Percentiles rank a stretch among this genome's conserved stretches.
phyloP scores from a whole-genome alignment of 1,140 invertebrate genomes.

The Phymorhynchus buccinoides region DNA sequence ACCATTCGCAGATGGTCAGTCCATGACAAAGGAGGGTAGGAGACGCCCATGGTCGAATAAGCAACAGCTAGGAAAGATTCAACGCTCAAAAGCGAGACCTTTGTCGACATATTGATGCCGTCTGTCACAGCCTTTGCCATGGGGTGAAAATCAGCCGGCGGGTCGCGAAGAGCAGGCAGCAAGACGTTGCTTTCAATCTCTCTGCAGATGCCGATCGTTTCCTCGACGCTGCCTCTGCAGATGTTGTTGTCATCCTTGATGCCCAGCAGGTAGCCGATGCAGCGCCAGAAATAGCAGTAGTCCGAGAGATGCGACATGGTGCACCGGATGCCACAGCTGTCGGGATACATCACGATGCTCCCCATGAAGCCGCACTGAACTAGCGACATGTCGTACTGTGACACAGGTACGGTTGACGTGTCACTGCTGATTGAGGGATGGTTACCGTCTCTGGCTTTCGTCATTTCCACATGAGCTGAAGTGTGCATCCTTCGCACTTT shows the following conservation, averaged over 20 bases:
- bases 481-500: constrained; percentile 74
- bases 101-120: constrained; percentile 38
- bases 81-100: constrained; percentile 10
- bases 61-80: constrained; percentile 2
- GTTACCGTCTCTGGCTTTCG: constrained; percentile 74
- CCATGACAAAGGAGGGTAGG: background rate
- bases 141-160: constrained; percentile 48
- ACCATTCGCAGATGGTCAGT: constrained; percentile 21
- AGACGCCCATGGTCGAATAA: background rate
- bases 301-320: constrained; percentile 79
- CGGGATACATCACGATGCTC: constrained; percentile 80
- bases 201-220: constrained; percentile 70
- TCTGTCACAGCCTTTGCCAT: constrained; percentile 54
- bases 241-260: constrained; percentile 84
- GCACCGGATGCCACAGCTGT: constrained; percentile 78
- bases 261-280: constrained; percentile 86
- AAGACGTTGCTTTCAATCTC: constrained; percentile 53
- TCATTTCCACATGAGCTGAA: constrained; percentile 66
- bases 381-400: constrained; percentile 17
- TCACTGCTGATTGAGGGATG: background rate
- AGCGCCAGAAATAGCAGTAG: constrained; percentile 88
- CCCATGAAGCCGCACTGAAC: constrained; percentile 81
- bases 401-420: background rate
- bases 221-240: constrained; percentile 74
- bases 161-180: constrained; percentile 47